A percentile compares a stretch with the other conserved stretches of the same genome.
These are phyloP conservation scores for Callochromis pleurospilus DNA, from an alignment of 2,113 vertebrate genomes.

Conservation along the genomic window DNA sequence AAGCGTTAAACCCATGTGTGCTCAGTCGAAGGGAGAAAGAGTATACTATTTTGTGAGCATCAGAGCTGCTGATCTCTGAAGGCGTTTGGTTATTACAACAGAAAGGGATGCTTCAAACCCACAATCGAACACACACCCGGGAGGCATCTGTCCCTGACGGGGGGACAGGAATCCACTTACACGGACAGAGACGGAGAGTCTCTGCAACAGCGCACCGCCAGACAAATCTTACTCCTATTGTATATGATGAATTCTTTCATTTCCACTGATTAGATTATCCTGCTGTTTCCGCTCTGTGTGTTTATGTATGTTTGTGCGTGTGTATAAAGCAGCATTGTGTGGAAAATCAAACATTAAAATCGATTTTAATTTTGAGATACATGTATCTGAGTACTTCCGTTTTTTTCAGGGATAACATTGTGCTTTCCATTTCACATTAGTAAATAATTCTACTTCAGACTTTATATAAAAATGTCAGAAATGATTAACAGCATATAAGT, in stretches of 20 bases:
- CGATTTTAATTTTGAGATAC: background rate
- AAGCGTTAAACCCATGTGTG: background rate
- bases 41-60: background rate
- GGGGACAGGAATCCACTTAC: constrained; percentile 53
- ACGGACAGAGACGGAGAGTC: constrained; percentile 26
- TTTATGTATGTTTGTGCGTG: background rate
- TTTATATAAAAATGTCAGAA: background rate
- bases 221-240: background rate
- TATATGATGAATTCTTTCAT: constrained; percentile 69
- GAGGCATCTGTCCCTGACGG: background rate
- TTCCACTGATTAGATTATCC: constrained; percentile 41
- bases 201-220: background rate
- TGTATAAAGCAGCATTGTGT: background rate
- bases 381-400: background rate
- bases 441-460: background rate
- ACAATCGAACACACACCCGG: background rate
- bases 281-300: background rate
- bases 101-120: background rate
- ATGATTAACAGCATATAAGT: background rate
- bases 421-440: background rate
- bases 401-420: background rate
- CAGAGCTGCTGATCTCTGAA: constrained; percentile 19
- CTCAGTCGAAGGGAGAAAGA: background rate
- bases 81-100: constrained; percentile 14
- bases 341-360: background rate